Evolutionary conservation across 2,113 vertebrate species (phyloP).

Genomic region (Aptenodytes patagonicus): DNA sequence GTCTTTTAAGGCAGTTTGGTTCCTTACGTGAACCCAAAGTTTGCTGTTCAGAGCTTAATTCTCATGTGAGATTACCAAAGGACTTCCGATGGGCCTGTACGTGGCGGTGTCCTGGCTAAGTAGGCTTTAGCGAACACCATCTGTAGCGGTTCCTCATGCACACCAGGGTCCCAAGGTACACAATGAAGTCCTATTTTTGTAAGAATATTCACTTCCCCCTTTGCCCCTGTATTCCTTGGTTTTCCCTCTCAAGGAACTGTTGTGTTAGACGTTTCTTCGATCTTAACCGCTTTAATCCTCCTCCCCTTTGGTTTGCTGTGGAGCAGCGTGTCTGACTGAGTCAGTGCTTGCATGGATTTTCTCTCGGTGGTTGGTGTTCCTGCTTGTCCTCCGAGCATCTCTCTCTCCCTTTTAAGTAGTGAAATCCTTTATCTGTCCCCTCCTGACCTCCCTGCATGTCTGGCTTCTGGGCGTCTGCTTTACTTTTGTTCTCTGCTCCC

Average conservation of each 20-base stretch:
- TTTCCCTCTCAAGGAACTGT: not conserved
- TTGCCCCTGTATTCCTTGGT: not conserved
- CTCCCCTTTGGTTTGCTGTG: not conserved
- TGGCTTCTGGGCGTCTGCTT: constrained; percentile 4
- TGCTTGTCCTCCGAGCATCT: not conserved
- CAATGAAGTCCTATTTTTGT: not conserved
- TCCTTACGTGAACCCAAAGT: not conserved
- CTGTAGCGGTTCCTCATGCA: not conserved
- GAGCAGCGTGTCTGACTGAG: not conserved
- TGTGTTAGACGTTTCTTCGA: not conserved
- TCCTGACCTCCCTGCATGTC: constrained; percentile 10
- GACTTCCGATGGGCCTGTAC: not conserved
- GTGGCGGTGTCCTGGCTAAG: not conserved
- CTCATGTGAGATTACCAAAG: not conserved
- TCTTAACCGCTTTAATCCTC: not conserved
- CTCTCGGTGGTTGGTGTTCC: not conserved
- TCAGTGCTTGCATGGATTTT: not conserved
- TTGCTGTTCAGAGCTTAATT: not conserved
- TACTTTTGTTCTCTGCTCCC: not conserved
- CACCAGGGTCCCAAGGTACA: not conserved
- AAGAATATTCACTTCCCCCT: not conserved
- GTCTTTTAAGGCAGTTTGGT: not conserved
- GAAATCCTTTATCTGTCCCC: constrained; percentile 39
- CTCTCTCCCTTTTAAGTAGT: not conserved
- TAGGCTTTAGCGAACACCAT: not conserved